Conservation (phyloP, 2,888 invertebrate genomes). For the Stomorhina lunata region DNA sequence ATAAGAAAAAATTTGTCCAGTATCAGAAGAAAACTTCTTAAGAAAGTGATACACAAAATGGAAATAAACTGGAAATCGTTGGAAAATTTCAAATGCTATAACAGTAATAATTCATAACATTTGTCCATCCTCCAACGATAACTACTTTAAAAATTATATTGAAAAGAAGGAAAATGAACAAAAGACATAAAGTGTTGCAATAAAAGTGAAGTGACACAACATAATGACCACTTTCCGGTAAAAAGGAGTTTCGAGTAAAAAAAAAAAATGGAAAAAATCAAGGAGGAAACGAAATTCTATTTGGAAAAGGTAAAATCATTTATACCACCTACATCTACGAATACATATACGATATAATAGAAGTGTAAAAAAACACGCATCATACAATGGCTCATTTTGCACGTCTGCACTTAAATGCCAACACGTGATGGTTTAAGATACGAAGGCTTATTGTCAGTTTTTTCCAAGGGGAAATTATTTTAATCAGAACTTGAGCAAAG, state of each 20-base stretch:
- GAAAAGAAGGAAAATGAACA: neutral
- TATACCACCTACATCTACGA: neutral
- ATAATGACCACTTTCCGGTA: constrained; percentile 68
- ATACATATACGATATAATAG: neutral
- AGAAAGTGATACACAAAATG: neutral
- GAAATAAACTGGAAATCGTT: neutral
- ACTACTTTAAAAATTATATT: constrained; percentile 24
- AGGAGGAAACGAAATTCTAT: constrained; percentile 17
- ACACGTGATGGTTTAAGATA: constrained; percentile 73
- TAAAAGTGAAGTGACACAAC: constrained; percentile 65
- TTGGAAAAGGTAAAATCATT: constrained; percentile 51
- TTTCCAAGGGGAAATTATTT: no score
- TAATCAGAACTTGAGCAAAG: no score
- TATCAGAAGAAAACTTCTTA: neutral
- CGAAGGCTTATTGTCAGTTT: constrained; percentile 15
- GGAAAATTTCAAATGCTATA: neutral
- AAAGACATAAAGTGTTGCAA: constrained; percentile 51
- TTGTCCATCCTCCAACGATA: constrained; percentile 56
- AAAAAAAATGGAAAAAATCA: neutral
- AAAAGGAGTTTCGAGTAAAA: constrained; percentile 37
- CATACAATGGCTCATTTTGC: constrained; percentile 73
- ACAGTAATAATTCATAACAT: constrained; percentile 60
- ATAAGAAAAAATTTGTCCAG: neutral
- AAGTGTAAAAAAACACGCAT: neutral
- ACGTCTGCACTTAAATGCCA: constrained; percentile 78